Base-by-base conservation (phyloP, 2,113 vertebrate species). In the Psittacula cyanocephala region DNA sequence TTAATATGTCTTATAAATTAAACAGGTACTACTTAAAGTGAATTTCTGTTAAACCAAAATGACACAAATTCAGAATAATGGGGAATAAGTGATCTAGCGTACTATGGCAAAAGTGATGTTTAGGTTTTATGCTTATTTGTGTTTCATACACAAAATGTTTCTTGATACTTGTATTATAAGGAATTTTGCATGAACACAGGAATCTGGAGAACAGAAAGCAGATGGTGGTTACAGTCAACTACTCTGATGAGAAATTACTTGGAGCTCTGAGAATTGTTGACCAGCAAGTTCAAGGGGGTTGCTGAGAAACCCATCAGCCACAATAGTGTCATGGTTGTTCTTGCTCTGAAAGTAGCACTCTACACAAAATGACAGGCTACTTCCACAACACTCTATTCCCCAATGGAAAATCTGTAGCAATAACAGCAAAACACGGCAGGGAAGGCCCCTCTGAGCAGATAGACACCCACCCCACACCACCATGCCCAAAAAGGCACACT, bases 161-260 rank as follows among this genome's bases (percentile, higher is more conserved):
- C 62, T 65, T 22, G 12, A 14, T 20, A 47, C 25, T 79, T 69
- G 44, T 44, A 64, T 46, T 89, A 96, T 62, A 49, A 71, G 75
- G 79, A 93, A 72, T 75, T 82, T 88, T 76, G 11, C 31, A 24
- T 7, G 33, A 76, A 19, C 29, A 29, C 22, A 65, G 22, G 52
- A 75, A 67, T 46, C 47, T 47, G 43, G 39, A 69, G 79, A 95
- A 82, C 76, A 88, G 64, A 91, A 92, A 95, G 70, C 77, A 95
- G 75, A 49, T n/a, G 31, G 59, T 50, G 71, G 67, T 57, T 89
- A 75, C 78, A 79, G 35, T 15, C 3, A 3, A 74, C 3, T 3
- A 44, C 27, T 22, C 50, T 8, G 35, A 53, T 19, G 49, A 89
- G 86, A 78, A 88, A 89, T 59, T 59, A 37, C 50, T 57, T 16